Evolutionary conservation across 2,888 invertebrate species (phyloP), one percentile per base, ranked within the genome.

Genomic region (Drosophila emarginata): DNA sequence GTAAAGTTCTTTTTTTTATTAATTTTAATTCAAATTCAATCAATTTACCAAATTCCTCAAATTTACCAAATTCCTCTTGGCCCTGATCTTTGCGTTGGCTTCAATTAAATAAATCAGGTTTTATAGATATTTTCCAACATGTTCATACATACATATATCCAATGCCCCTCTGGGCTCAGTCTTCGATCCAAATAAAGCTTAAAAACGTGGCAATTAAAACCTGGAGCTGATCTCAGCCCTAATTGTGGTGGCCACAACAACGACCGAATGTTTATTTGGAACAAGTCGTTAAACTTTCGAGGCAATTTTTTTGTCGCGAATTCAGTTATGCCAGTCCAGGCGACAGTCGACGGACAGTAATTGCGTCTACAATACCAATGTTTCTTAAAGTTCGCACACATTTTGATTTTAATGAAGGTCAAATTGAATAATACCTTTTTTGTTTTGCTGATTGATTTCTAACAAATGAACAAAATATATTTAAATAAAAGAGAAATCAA

Each of bases 221-320:
- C 53, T 28, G 53, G 6, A 32, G 54, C 54, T 54, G 32, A 54
- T 54, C 54, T 54, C 54, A 80, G 79, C 70, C 85, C 79, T 74
- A 85, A 87, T 81, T 87, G 87, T 72, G 66, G 67, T 61, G 50
- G 67, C 68, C 73, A 79, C 18, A 45, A 21, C 45, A 54, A 36
- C 53, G 15, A 28, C n/a, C 53, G 32, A 26, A 45, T 45, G 53
- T 53, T 28, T 28, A 28, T 77, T 82, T 79, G 74, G 68, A 54
- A 69, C 59, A 62, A 74, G 87, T 82, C 82, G 82, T 86, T 88
- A 84, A 76, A 88, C 82, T 82, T 82, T 88, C 82, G 82, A 82
- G 88, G 80, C 80, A 86, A 61, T 70, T 45, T 45, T 40, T 45
- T 66, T 53, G 66, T 81, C 68, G 67, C 79, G 56, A 87, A 53